A percentile compares a stretch with the other conserved stretches of the same genome.
These are phyloP conservation scores for Hafferia zeledoni DNA, from an alignment of 2,797 vertebrate species.

Conservation along the genomic window DNA sequence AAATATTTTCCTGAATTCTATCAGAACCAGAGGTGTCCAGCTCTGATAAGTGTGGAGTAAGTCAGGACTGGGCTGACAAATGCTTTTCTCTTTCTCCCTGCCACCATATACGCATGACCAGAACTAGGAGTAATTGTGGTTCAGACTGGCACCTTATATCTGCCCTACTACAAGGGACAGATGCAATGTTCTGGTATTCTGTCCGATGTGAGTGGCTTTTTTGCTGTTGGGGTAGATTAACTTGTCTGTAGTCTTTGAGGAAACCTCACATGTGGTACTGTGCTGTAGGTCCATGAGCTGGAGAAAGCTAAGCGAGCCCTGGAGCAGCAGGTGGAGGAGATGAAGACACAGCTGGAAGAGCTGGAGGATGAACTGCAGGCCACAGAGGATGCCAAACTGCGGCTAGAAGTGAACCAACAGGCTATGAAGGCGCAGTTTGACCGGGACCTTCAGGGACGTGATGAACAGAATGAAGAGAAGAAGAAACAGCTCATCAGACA, in stretches of 20 bases:
- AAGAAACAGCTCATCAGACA: conserved; percentile 93
- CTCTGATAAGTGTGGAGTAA: not conserved
- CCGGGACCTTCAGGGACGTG: conserved; percentile 86
- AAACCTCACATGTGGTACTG: not conserved
- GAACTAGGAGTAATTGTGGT: not conserved
- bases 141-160: not conserved
- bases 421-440: conserved; percentile 90
- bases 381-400: conserved; percentile 88
- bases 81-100: not conserved
- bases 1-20: not conserved
- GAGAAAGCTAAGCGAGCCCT: conserved; percentile 91
- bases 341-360: conserved; percentile 90
- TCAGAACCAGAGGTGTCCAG: not conserved
- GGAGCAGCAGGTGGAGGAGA: conserved; percentile 96
- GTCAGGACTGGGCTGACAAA: not conserved
- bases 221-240: not conserved
- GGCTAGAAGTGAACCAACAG: conserved; percentile 90
- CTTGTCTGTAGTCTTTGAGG: not conserved
- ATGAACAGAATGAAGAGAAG: conserved; percentile 96
- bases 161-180: not conserved
- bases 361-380: conserved; percentile 90
- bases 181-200: not conserved
- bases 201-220: not conserved
- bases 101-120: not conserved
- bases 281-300: conserved; percentile 90